These are phyloP conservation scores for Coleophora deauratella DNA, from an alignment of 2,888 invertebrate species.

Conservation along the genomic window DNA sequence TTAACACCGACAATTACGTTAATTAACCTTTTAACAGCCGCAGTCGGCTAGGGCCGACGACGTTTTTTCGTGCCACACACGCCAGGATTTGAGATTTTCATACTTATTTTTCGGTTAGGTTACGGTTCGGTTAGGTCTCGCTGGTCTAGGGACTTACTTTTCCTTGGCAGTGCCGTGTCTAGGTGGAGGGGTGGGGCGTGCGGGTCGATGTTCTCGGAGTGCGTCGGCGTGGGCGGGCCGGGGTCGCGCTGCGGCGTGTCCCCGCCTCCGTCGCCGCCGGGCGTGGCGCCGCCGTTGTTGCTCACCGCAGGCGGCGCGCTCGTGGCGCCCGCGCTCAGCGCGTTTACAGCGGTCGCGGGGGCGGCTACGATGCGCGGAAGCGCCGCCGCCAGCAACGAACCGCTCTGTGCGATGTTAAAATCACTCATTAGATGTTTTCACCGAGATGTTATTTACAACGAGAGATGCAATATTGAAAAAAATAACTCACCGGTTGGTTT, in stretches of 20 bases:
- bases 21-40: no score
- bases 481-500: slow-evolving; percentile 45
- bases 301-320: slow-evolving; percentile 29
- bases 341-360: slow-evolving; percentile 30
- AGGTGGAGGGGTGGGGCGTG: slow-evolving; percentile 66
- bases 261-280: slow-evolving; percentile 40
- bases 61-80: no score
- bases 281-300: slow-evolving; percentile 27
- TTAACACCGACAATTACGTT: no score
- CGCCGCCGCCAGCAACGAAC: slow-evolving; percentile 79
- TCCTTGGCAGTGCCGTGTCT: slow-evolving; percentile 71
- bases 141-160: slow-evolving; percentile 32
- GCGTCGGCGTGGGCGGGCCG: slow-evolving; percentile 67
- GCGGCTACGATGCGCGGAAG: slow-evolving; percentile 74
- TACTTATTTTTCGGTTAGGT: no score
- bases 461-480: neutral
- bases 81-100: no score
- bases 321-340: slow-evolving; percentile 23
- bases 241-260: slow-evolving; percentile 56
- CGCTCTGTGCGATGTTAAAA: slow-evolving; percentile 45
- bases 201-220: slow-evolving; percentile 61
- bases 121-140: no score
- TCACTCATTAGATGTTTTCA: neutral
- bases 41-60: no score
- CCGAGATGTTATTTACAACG: neutral